Evolutionary conservation across 2,113 vertebrate species (phyloP).

Genomic region (Paramormyrops kingsleyae): DNA sequence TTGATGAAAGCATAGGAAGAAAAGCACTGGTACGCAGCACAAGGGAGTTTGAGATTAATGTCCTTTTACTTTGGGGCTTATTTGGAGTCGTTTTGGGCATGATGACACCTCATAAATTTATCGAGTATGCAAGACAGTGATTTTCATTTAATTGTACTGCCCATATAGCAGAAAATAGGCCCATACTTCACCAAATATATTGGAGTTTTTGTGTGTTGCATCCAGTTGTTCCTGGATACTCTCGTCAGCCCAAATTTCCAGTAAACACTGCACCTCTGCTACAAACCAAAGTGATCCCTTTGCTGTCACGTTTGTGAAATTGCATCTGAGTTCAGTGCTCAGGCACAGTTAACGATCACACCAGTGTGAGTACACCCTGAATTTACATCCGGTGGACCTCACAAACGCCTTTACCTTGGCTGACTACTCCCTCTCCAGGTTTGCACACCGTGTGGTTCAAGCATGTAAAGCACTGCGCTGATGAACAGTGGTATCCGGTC

Average conservation of each 20-base stretch:
- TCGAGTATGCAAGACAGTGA: background rate
- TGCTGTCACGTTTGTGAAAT: background rate
- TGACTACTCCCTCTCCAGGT: slow-evolving; percentile 17
- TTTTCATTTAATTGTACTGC: background rate
- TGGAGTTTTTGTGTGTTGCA: background rate
- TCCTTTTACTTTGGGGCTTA: background rate
- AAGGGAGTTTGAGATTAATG: background rate
- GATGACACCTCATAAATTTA: background rate
- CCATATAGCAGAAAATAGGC: background rate
- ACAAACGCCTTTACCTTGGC: slow-evolving; percentile 36
- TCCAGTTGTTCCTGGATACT: background rate
- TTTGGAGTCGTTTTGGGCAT: background rate
- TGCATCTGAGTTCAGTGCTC: background rate
- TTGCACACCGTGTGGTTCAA: slow-evolving; percentile 29
- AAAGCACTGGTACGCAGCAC: background rate
- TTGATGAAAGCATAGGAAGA: background rate
- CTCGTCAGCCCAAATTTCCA: background rate
- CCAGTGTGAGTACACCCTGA: background rate
- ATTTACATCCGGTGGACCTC: background rate
- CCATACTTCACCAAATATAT: background rate
- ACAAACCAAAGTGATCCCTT: background rate
- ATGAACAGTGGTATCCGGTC: slow-evolving; percentile 46
- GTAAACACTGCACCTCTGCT: background rate
- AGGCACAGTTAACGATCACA: background rate
- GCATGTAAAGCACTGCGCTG: slow-evolving; percentile 31